Percentiles rank a stretch among this genome's conserved stretches.
phyloP scores from a whole-genome alignment of 2,113 vertebrate genomes.

The Cebidichthys violaceus region DNA sequence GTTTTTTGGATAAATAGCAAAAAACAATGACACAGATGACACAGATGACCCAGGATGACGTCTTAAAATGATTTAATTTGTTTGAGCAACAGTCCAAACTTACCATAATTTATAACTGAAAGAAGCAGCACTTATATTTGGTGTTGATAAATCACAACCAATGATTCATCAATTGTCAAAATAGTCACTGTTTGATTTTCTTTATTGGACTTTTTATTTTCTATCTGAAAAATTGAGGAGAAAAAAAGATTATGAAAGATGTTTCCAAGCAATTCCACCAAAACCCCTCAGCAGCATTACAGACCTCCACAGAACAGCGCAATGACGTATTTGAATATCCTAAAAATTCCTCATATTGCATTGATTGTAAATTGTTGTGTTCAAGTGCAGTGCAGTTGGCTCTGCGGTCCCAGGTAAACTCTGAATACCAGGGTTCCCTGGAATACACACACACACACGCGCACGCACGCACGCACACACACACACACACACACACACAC shows the following conservation, averaged over 20 bases:
- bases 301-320: not conserved
- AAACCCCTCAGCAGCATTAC: not conserved
- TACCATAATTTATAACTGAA: not conserved
- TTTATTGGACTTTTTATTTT: not conserved
- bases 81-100: too few species aligned
- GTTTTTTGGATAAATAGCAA: not conserved
- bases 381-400: not conserved
- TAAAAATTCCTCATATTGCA: not conserved
- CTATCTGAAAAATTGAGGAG: not conserved
- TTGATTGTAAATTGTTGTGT: not conserved
- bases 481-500: not conserved
- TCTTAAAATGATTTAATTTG: too few species aligned
- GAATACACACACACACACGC: not conserved
- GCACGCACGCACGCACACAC: not conserved
- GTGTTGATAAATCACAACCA: not conserved
- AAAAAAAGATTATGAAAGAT: not conserved
- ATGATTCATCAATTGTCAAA: not conserved
- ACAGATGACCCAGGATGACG: not conserved
- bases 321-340: not conserved
- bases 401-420: not conserved
- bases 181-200: not conserved
- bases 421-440: not conserved
- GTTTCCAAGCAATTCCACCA: not conserved
- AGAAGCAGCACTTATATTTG: not conserved
- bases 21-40: too few species aligned